Percentiles rank a stretch among this genome's conserved stretches.
phyloP scores from a whole-genome alignment of 2,113 vertebrate species.

The Pseudopodoces humilis region DNA sequence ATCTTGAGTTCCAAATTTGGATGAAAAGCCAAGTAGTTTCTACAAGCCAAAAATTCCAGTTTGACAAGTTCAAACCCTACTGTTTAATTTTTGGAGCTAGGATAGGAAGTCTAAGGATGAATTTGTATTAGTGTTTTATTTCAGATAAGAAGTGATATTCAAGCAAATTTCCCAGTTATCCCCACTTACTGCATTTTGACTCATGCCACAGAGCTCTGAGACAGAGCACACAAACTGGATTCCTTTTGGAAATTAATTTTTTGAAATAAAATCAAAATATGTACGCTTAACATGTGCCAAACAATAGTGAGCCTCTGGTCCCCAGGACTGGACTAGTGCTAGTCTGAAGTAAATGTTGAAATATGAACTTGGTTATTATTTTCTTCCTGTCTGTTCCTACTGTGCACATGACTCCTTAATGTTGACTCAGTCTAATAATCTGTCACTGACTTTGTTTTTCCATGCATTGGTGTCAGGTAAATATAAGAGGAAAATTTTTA shows the following conservation, averaged over 20 bases:
- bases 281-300: fast-evolving
- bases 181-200: background rate
- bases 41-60: background rate
- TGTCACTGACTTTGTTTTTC: background rate
- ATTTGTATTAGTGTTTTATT: background rate
- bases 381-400: background rate
- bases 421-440: background rate
- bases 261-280: background rate
- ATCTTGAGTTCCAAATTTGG: background rate
- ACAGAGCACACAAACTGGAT: background rate
- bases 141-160: background rate
- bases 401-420: background rate
- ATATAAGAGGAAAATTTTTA: background rate
- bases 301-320: background rate
- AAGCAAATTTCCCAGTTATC: background rate
- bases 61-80: background rate
- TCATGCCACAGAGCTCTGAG: background rate
- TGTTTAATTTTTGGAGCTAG: background rate
- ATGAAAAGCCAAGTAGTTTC: background rate
- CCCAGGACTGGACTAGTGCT: background rate
- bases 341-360: background rate
- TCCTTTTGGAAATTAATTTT: background rate
- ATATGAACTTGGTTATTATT: background rate
- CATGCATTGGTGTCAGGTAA: background rate
- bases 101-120: background rate